phyloP scores from a whole-genome alignment of 2,797 vertebrate species.

The Pyrocephalus nanus region DNA sequence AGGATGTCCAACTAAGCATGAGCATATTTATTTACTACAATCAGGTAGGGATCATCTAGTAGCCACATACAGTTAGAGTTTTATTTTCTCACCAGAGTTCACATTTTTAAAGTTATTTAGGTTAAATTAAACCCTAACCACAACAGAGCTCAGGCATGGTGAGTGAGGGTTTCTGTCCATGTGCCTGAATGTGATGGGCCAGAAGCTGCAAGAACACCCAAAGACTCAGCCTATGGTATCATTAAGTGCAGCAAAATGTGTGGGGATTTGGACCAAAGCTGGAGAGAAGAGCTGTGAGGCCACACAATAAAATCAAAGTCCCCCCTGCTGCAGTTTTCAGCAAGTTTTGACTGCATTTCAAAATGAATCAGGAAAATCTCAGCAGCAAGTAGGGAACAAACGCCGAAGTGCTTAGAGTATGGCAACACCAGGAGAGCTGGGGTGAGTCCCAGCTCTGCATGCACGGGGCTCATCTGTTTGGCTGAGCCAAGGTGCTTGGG shows the following conservation, averaged over 20 bases:
- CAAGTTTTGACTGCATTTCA: not conserved
- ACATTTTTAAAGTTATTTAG: not conserved
- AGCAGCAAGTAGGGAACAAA: not conserved
- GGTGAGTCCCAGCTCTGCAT: not conserved
- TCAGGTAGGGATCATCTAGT: not conserved
- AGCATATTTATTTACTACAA: not conserved
- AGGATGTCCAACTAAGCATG: rapidly evolving
- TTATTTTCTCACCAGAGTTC: not conserved
- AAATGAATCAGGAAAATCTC: not conserved
- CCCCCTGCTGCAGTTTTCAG: not conserved
- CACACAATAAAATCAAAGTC: rapidly evolving
- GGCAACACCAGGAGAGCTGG: not conserved
- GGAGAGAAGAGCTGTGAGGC: not conserved
- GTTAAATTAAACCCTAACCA: not conserved
- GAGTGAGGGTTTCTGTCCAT: not conserved
- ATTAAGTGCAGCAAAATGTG: rapidly evolving
- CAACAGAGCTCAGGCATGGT: not conserved
- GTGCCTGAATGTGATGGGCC: not conserved
- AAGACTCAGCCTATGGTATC: not conserved
- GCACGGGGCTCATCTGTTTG: not conserved
- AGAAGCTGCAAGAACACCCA: not conserved
- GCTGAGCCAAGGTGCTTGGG: not conserved
- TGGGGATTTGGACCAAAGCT: not conserved
- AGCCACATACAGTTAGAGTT: not conserved
- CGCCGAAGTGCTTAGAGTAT: not conserved